Conservation (phyloP, 1,140 invertebrate genomes). For the Notospermus geniculatus region DNA sequence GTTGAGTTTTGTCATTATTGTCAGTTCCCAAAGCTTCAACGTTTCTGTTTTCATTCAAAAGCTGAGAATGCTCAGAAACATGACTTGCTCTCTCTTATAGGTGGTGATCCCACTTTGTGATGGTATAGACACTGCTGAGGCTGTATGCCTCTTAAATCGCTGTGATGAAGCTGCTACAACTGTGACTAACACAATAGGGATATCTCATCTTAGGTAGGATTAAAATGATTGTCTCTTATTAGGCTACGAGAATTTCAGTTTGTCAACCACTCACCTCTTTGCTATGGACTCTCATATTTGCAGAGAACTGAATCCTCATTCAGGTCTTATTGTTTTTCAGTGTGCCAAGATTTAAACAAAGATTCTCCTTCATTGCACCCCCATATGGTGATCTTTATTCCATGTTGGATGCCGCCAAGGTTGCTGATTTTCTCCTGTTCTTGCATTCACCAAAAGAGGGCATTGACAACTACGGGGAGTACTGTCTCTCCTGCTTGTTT, state of each 20-base stretch:
- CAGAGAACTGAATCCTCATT: too few species aligned
- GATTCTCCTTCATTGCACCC: slow-evolving; percentile 76
- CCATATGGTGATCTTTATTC: slow-evolving; percentile 69
- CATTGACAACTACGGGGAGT: slow-evolving; percentile 74
- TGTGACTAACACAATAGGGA: slow-evolving; percentile 52
- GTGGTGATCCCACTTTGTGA: slow-evolving; percentile 35
- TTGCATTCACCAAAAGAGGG: slow-evolving; percentile 62
- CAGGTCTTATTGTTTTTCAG: slow-evolving; percentile 58
- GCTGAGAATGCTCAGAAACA: too few species aligned
- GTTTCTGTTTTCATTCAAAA: too few species aligned
- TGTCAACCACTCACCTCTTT: too few species aligned
- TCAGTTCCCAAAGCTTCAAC: too few species aligned
- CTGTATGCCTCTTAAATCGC: slow-evolving; percentile 66
- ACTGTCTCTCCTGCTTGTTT: slow-evolving; percentile 69
- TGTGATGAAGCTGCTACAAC: slow-evolving; percentile 69
- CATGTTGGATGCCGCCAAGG: slow-evolving; percentile 79
- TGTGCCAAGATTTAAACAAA: slow-evolving; percentile 78
- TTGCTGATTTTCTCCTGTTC: slow-evolving; percentile 80
- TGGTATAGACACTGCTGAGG: slow-evolving; percentile 42
- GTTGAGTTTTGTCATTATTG: too few species aligned
- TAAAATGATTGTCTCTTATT: too few species aligned
- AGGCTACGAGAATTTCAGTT: too few species aligned
- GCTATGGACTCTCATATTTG: too few species aligned
- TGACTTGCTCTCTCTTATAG: slow-evolving; percentile 28
- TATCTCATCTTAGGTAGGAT: not conserved